Evolutionary conservation across 2,797 vertebrate genomes (phyloP).

Genomic region (Lepidocolaptes lacrymiger): DNA sequence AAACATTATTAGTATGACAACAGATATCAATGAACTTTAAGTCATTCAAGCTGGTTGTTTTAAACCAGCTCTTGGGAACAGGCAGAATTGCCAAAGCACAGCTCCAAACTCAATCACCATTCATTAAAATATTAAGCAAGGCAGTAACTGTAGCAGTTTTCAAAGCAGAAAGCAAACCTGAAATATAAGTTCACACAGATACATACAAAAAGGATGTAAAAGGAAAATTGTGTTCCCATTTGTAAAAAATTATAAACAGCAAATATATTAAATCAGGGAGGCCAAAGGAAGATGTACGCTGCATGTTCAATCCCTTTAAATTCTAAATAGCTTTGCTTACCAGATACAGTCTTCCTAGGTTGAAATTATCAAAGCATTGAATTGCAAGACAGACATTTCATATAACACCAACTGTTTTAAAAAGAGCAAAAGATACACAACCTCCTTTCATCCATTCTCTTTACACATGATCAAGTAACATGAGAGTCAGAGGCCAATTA

Average conservation of each 20-base stretch:
- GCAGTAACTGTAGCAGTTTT: neutral
- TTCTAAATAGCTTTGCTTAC: neutral
- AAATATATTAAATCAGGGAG: neutral
- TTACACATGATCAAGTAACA: neutral
- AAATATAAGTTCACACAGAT: neutral
- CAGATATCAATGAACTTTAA: conserved; percentile 38
- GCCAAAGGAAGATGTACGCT: neutral
- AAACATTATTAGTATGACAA: neutral
- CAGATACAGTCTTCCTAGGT: neutral
- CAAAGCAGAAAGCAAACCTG: neutral
- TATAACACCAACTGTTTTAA: neutral
- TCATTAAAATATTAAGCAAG: neutral
- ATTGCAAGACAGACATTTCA: neutral
- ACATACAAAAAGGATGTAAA: neutral
- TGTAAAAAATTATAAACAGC: neutral
- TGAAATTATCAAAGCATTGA: neutral
- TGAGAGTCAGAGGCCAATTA: neutral
- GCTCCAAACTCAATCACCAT: neutral
- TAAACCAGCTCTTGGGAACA: conserved; percentile 25
- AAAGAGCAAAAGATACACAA: neutral
- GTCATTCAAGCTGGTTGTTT: conserved; percentile 1
- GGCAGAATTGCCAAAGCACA: neutral
- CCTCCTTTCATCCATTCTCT: neutral
- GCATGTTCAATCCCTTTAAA: neutral
- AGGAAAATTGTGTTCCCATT: neutral